These are phyloP conservation scores for Tipula lateralis DNA, from an alignment of 2,888 invertebrate species.

Conservation along the genomic window DNA sequence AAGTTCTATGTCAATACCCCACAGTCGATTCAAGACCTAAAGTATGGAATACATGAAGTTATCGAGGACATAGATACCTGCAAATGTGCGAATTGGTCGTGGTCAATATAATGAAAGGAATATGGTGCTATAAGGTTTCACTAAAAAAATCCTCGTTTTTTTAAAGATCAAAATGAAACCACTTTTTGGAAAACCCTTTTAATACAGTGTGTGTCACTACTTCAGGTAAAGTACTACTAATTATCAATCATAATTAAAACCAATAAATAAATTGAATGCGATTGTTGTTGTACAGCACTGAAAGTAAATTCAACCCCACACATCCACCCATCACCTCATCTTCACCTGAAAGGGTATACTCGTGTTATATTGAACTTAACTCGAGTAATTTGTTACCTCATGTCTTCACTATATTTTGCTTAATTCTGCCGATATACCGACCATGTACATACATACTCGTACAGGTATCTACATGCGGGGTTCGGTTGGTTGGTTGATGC, in stretches of 20 bases:
- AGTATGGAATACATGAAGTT: no score
- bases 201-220: not conserved
- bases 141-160: no score
- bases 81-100: no score
- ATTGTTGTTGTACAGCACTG: not conserved
- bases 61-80: no score
- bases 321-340: not conserved
- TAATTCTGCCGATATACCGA: not conserved
- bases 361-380: not conserved
- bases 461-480: not conserved
- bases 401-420: conserved; percentile 1
- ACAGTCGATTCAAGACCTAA: no score
- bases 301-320: not conserved
- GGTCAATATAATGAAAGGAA: no score
- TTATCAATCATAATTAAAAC: not conserved
- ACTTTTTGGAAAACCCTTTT: not conserved
- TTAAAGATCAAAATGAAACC: no score
- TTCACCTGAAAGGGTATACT: not conserved
- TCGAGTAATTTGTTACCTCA: conserved; percentile 1
- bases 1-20: no score
- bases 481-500: not conserved
- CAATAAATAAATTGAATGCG: not conserved
- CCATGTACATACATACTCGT: not conserved
- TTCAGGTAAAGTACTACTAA: not conserved
- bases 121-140: no score